Conservation (phyloP, 2,113 vertebrate species). For the Heptranchias perlo region DNA sequence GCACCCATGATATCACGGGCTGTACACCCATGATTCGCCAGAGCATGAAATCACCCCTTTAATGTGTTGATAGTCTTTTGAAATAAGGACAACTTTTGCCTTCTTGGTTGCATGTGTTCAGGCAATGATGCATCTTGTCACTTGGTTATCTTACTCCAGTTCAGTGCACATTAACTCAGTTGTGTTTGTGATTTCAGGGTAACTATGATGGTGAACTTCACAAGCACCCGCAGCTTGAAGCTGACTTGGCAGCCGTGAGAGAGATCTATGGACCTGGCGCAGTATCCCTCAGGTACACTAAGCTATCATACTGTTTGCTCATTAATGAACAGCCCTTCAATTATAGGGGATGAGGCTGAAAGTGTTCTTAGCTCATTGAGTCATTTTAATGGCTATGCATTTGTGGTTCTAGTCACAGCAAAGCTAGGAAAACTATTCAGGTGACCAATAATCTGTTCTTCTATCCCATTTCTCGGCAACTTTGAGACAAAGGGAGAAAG, state of each 20-base stretch:
- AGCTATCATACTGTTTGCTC: no score
- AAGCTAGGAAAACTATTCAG: not conserved
- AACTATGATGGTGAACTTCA: slow-evolving; percentile 81
- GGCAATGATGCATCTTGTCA: not conserved
- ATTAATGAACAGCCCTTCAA: not conserved
- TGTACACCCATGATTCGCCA: not conserved
- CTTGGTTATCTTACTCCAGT: not conserved
- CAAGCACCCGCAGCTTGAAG: slow-evolving; percentile 79
- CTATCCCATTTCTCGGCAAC: not conserved
- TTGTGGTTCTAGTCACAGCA: not conserved
- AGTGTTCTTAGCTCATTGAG: not conserved
- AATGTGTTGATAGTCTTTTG: not conserved
- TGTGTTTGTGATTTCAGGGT: slow-evolving; percentile 54
- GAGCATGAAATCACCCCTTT: not conserved
- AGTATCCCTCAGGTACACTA: slow-evolving; percentile 79
- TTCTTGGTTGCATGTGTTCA: not conserved
- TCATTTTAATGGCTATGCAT: not conserved
- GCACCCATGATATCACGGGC: not conserved
- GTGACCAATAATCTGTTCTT: not conserved
- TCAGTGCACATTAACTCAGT: not conserved
- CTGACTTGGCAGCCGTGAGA: slow-evolving; percentile 76
- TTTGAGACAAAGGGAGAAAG: not conserved
- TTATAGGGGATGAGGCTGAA: not conserved
- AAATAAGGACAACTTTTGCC: not conserved
- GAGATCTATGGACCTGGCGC: slow-evolving; percentile 76